Conservation (phyloP, 2,797 vertebrate genomes). For the Zalophus californianus region DNA sequence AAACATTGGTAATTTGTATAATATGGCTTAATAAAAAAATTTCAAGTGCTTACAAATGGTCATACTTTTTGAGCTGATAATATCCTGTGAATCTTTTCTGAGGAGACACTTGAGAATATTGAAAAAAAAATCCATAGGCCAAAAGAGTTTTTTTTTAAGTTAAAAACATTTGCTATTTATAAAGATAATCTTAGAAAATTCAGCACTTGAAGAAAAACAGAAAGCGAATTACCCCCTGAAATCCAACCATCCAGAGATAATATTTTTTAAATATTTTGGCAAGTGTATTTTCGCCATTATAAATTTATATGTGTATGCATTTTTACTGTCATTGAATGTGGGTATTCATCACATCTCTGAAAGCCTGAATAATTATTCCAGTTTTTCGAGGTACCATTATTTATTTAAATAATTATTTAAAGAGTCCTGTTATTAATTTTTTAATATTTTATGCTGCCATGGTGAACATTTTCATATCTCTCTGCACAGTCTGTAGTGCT, state of each 20-base stretch:
- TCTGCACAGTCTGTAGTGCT: background rate
- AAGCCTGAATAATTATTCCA: background rate
- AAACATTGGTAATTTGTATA: constrained; percentile 3
- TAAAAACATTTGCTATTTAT: background rate
- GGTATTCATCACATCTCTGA: background rate
- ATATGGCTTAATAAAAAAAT: background rate
- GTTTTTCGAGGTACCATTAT: constrained; percentile 19
- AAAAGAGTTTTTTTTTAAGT: background rate
- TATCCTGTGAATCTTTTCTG: constrained; percentile 23
- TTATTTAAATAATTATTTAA: background rate
- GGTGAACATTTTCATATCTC: background rate
- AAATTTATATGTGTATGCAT: background rate
- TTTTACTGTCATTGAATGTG: constrained; percentile 21
- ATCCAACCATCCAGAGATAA: background rate
- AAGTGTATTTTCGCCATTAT: constrained; percentile 9
- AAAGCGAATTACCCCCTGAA: background rate
- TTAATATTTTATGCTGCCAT: background rate
- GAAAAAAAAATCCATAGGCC: background rate
- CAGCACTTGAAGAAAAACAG: background rate
- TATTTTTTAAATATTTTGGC: background rate
- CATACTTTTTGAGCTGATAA: constrained; percentile 15
- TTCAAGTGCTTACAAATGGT: constrained; percentile 15
- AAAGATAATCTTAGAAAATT: constrained; percentile 22
- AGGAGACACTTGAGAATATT: constrained; percentile 38
- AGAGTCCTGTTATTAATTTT: background rate